Conservation (phyloP, 2,888 invertebrate species). For the Leucoma salicis region DNA sequence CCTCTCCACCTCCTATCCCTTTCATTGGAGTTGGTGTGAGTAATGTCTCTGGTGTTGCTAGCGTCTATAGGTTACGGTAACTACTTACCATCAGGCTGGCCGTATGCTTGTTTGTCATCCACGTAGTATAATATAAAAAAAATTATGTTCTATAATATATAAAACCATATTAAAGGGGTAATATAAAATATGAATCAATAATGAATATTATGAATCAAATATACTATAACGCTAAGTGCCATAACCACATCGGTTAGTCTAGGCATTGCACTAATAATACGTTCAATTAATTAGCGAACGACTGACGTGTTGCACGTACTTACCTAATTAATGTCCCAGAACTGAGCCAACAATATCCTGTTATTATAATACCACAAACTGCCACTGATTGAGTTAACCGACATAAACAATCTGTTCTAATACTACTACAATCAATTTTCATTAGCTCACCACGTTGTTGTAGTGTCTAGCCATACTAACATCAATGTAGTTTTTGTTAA, state of each 20-base stretch:
- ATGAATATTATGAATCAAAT: slow-evolving; percentile 12
- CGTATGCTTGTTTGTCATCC: too few relatives aligned
- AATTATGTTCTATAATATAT: too few relatives aligned
- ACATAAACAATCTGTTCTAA: slow-evolving; percentile 47
- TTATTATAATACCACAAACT: slow-evolving; percentile 58
- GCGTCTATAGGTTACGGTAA: too few relatives aligned
- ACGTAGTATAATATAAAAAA: too few relatives aligned
- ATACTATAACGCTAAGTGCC: slow-evolving; percentile 16
- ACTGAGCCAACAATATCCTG: slow-evolving; percentile 55
- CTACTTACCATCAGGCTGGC: too few relatives aligned
- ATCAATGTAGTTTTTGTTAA: too few relatives aligned
- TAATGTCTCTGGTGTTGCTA: too few relatives aligned
- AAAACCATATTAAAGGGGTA: too few relatives aligned
- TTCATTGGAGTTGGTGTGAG: too few relatives aligned
- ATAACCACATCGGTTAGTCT: slow-evolving; percentile 58
- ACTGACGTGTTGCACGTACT: slow-evolving; percentile 66
- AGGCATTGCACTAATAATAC: slow-evolving; percentile 67
- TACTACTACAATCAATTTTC: slow-evolving; percentile 30
- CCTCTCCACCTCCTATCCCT: too few relatives aligned
- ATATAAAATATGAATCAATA: slow-evolving; percentile 26
- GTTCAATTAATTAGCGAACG: slow-evolving; percentile 71
- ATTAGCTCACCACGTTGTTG: slow-evolving; percentile 10
- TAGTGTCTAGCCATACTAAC: too few relatives aligned
- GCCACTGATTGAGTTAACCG: slow-evolving; percentile 57
- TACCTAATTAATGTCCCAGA: slow-evolving; percentile 73